Conservation (phyloP, 2,797 vertebrate genomes). For the Ptychobarbus kaznakovi region DNA sequence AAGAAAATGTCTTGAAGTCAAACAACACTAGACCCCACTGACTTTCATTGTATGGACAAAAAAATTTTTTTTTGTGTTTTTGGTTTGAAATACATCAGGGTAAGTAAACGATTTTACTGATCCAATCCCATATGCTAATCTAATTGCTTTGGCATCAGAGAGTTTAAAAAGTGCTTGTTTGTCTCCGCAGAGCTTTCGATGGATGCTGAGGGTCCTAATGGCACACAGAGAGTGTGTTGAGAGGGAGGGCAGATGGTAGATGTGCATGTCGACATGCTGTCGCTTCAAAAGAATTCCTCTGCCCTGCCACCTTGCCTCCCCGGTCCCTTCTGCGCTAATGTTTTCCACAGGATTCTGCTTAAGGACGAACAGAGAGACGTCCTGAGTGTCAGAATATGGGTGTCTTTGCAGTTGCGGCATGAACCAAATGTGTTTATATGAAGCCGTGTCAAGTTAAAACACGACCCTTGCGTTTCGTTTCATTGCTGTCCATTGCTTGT, state of each 20-base stretch:
- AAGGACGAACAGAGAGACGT: not conserved
- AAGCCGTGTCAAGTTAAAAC: not conserved
- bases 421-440: not conserved
- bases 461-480: not conserved
- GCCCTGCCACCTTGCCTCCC: constrained; percentile 25
- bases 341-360: constrained; percentile 28
- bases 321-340: constrained; percentile 5
- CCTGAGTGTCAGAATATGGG: not conserved
- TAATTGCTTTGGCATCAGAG: not conserved
- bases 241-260: constrained; percentile 36
- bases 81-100: not conserved
- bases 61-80: not conserved
- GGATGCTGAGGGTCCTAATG: constrained; percentile 26
- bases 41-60: not conserved
- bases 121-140: constrained; percentile 26
- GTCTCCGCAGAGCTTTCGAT: constrained; percentile 40
- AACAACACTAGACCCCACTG: not conserved
- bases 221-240: constrained; percentile 47
- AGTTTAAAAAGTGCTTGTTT: constrained; percentile 26
- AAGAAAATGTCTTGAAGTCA: not conserved
- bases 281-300: constrained; percentile 58
- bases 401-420: not conserved
- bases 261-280: constrained; percentile 16
- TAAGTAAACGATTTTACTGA: not conserved
- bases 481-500: not conserved